phyloP scores from a whole-genome alignment of 2,113 vertebrate genomes.

The Catagonus wagneri region DNA sequence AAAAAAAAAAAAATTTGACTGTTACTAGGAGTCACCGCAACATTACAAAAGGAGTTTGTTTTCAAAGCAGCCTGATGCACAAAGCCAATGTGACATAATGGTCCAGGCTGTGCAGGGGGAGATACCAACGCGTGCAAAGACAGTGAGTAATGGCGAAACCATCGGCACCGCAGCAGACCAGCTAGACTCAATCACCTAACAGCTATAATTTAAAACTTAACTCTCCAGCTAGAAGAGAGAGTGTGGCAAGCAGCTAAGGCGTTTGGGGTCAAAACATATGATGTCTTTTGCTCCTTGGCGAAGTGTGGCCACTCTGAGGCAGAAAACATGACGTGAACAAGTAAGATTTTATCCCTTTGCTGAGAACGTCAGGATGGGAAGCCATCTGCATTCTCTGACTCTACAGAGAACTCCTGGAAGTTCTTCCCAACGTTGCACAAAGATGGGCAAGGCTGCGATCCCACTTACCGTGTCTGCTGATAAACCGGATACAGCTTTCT shows the following conservation, averaged over 20 bases:
- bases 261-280: neutral
- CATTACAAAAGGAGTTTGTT: neutral
- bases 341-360: constrained; percentile 18
- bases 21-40: neutral
- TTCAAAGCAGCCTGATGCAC: neutral
- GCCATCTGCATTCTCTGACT: neutral
- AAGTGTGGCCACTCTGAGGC: neutral
- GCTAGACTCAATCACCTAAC: neutral
- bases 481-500: constrained; percentile 98
- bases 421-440: constrained; percentile 52
- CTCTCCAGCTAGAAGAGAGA: neutral
- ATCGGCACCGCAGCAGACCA: neutral
- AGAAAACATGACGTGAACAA: neutral
- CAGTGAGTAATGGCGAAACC: neutral
- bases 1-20: neutral
- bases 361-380: constrained; percentile 39
- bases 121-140: neutral
- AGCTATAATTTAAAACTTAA: constrained; percentile 7
- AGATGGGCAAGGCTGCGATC: constrained; percentile 26
- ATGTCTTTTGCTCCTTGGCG: neutral
- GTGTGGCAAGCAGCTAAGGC: neutral
- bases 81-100: neutral
- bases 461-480: constrained; percentile 96
- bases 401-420: constrained; percentile 59
- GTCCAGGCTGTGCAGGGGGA: neutral